Evolutionary conservation across 2,888 invertebrate species (phyloP).

Genomic region (Rhingia rostrata): DNA sequence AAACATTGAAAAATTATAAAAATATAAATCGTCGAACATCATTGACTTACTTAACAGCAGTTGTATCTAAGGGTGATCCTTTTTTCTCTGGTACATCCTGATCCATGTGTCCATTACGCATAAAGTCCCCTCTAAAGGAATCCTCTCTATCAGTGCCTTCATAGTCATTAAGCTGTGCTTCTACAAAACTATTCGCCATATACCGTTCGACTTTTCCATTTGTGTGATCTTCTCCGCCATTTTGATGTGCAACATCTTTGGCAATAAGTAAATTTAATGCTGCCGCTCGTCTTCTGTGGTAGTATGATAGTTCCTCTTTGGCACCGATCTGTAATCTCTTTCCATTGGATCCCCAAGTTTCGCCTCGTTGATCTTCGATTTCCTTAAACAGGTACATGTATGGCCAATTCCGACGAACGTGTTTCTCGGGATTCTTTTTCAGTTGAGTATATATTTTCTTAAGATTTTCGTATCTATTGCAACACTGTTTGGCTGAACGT

Average conservation of each 20-base stretch:
- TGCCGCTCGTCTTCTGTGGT: slow-evolving; percentile 81
- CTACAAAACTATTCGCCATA: slow-evolving; percentile 82
- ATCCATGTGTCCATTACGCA: slow-evolving; percentile 21
- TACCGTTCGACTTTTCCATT: slow-evolving; percentile 80
- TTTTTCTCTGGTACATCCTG: slow-evolving; percentile 52
- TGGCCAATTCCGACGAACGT: slow-evolving; percentile 82
- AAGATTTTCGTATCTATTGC: slow-evolving; percentile 82
- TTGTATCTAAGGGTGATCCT: slow-evolving; percentile 22
- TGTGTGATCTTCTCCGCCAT: slow-evolving; percentile 75
- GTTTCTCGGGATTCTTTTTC: slow-evolving; percentile 82
- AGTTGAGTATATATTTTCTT: slow-evolving; percentile 83
- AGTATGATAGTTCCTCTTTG: slow-evolving; percentile 82
- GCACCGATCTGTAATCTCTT: slow-evolving; percentile 80
- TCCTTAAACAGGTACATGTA: slow-evolving; percentile 82
- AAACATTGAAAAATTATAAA: slow-evolving; percentile 19
- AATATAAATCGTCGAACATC: background rate
- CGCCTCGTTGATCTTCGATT: slow-evolving; percentile 82
- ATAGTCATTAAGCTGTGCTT: slow-evolving; percentile 80
- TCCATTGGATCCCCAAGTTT: slow-evolving; percentile 81
- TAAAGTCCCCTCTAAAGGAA: slow-evolving; percentile 44
- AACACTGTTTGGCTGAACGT: slow-evolving; percentile 82
- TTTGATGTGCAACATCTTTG: slow-evolving; percentile 79
- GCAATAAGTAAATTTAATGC: slow-evolving; percentile 79
- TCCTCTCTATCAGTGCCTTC: slow-evolving; percentile 65
- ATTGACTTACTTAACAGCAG: slow-evolving; percentile 56